These are phyloP conservation scores for Drosophila limbata DNA, from an alignment of 2,888 invertebrate species.

Conservation along the genomic window DNA sequence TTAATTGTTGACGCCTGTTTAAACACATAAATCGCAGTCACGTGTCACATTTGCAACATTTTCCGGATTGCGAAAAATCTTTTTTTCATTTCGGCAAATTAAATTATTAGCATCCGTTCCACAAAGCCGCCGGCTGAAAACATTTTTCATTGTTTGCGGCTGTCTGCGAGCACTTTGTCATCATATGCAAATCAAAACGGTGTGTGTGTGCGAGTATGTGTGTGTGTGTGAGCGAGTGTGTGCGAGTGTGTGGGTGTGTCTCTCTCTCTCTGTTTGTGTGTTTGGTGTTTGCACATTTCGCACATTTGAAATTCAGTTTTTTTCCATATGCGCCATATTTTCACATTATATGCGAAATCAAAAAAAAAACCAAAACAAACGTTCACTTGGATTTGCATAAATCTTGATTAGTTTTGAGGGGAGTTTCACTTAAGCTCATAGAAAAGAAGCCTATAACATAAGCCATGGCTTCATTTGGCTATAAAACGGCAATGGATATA, in stretches of 20 bases:
- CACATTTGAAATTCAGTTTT: conserved; percentile 73
- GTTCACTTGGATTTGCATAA: conserved; percentile 64
- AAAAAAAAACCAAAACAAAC: conserved; percentile 47
- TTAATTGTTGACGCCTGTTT: conserved; percentile 64
- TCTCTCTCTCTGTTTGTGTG: conserved; percentile 18
- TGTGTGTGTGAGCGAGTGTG: conserved; percentile 10
- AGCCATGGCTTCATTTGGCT: background rate
- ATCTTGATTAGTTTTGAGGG: conserved; percentile 60
- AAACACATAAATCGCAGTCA: conserved; percentile 71
- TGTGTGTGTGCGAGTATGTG: conserved; percentile 7
- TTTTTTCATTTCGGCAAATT: conserved; percentile 55
- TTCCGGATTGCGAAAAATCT: conserved; percentile 12
- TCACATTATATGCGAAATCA: conserved; percentile 67
- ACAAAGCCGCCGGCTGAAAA: conserved; percentile 56
- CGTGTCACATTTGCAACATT: conserved; percentile 50
- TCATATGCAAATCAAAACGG: conserved; percentile 64
- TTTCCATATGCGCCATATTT: conserved; percentile 68
- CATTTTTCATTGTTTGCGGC: conserved; percentile 81
- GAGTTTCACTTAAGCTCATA: conserved; percentile 34
- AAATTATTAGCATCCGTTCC: conserved; percentile 62
- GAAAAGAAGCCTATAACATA: background rate
- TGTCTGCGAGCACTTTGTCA: conserved; percentile 77
- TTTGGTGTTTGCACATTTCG: conserved; percentile 57
- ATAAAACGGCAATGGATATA: background rate
- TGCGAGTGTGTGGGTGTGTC: conserved; percentile 12